Evolutionary conservation across 2,888 invertebrate genomes (phyloP).

Genomic region (Phasia obesa): DNA sequence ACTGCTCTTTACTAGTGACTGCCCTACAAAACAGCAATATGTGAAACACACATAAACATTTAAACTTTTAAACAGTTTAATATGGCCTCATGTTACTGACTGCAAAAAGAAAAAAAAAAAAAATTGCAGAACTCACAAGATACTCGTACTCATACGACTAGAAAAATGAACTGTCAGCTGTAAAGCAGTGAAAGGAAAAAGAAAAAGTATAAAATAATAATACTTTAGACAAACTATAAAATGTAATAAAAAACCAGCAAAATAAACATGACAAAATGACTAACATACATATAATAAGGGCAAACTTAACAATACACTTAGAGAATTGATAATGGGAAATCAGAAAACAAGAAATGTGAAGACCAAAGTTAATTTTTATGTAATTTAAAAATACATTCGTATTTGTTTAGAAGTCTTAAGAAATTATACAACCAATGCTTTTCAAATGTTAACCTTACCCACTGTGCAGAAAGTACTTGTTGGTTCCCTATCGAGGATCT

Average conservation of each 20-base stretch:
- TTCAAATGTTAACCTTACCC: no score
- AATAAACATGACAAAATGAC: not conserved
- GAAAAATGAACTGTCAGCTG: constrained; percentile 38
- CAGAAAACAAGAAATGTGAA: not conserved
- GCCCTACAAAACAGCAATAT: constrained; percentile 39
- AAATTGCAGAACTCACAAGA: constrained; percentile 10
- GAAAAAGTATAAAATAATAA: constrained; percentile 16
- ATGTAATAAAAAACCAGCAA: constrained; percentile 16
- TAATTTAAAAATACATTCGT: no score
- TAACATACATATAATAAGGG: not conserved
- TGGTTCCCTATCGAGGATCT: no score
- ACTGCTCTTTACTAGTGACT: constrained; percentile 24
- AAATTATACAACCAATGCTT: no score
- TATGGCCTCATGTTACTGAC: constrained; percentile 27
- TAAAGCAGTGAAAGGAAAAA: constrained; percentile 20
- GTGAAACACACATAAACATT: constrained; percentile 10
- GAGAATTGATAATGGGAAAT: constrained; percentile 11
- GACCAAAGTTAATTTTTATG: no score
- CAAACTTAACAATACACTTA: constrained; percentile 7
- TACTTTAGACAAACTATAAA: constrained; percentile 15
- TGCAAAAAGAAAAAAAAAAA: not conserved
- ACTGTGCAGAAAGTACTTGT: no score
- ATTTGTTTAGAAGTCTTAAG: no score
- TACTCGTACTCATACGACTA: constrained; percentile 1
- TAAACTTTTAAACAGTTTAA: constrained; percentile 28